A percentile compares a stretch with the other conserved stretches of the same genome.
phyloP scores from a whole-genome alignment of 2,888 invertebrate genomes.

The Brassicogethes aeneus region DNA sequence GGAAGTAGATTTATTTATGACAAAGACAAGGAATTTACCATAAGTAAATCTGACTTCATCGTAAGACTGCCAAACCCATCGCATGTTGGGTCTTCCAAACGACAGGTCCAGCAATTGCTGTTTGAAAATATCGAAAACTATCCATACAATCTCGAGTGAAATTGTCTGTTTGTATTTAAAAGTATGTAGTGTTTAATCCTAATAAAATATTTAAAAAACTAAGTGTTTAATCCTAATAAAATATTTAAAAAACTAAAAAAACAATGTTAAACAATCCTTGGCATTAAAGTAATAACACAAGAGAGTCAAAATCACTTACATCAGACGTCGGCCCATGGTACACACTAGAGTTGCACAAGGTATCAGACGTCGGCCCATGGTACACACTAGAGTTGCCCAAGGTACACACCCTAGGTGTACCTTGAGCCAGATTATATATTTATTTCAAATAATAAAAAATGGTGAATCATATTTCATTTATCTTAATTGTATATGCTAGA shows the following conservation, averaged over 20 bases:
- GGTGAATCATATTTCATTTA: neutral
- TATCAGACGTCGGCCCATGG: neutral
- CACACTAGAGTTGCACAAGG: neutral
- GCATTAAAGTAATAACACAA: neutral
- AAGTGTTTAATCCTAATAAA: neutral
- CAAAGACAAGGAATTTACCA: neutral
- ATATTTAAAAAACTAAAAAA: neutral
- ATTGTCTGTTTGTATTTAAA: neutral
- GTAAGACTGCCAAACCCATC: neutral
- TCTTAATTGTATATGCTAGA: neutral
- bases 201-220: too few species aligned
- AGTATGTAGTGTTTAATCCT: neutral
- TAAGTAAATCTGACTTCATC: neutral
- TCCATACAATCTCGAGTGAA: slow-evolving; percentile 1
- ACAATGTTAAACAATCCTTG: neutral
- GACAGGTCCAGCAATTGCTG: neutral
- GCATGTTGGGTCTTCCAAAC: slow-evolving; percentile 1
- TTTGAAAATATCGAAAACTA: slow-evolving; percentile 1
- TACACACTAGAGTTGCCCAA: neutral
- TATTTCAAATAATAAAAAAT: neutral
- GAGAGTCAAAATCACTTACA: neutral
- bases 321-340: neutral
- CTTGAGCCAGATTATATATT: neutral
- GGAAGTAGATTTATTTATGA: neutral
- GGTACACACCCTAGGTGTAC: neutral